Percentiles rank a stretch among this genome's conserved stretches.
Conservation (phyloP, 2,113 vertebrate species). For the Tupaia chinensis region DNA sequence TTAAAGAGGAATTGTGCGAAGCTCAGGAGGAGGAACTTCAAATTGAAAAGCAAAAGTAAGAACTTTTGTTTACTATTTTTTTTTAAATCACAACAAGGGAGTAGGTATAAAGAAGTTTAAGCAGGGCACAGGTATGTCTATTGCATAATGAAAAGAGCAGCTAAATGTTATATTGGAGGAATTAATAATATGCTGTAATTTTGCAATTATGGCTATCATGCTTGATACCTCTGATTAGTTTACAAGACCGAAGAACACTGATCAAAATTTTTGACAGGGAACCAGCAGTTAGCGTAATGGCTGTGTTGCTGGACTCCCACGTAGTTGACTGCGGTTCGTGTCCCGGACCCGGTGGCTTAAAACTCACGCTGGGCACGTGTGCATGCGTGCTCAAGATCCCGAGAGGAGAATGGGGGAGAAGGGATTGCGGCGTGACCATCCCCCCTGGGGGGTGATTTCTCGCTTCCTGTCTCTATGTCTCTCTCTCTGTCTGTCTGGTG, state of each 20-base stretch:
- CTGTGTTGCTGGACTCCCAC: no score
- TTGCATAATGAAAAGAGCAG: background rate
- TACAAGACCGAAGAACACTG: constrained; percentile 4
- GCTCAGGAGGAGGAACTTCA: constrained; percentile 57
- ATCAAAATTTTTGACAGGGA: background rate
- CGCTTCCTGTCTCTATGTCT: no score
- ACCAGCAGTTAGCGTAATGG: no score
- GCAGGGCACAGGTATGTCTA: background rate
- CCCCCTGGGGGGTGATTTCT: no score
- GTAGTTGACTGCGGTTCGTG: no score
- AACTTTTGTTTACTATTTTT: background rate
- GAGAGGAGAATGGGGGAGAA: no score
- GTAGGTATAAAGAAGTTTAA: background rate
- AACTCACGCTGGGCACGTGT: no score
- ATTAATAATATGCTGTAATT: background rate
- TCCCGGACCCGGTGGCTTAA: no score
- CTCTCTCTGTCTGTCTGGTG: no score
- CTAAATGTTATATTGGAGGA: background rate
- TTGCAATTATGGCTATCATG: background rate
- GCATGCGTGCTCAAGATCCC: no score
- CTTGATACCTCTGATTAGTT: background rate
- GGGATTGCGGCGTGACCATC: no score
- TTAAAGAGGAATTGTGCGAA: constrained; percentile 73
- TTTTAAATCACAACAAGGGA: background rate
- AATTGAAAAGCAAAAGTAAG: constrained; percentile 82